A percentile compares a stretch with the other conserved stretches of the same genome.
Evolutionary conservation across 2,113 vertebrate species (phyloP).

Genomic region (Aythya baeri): DNA sequence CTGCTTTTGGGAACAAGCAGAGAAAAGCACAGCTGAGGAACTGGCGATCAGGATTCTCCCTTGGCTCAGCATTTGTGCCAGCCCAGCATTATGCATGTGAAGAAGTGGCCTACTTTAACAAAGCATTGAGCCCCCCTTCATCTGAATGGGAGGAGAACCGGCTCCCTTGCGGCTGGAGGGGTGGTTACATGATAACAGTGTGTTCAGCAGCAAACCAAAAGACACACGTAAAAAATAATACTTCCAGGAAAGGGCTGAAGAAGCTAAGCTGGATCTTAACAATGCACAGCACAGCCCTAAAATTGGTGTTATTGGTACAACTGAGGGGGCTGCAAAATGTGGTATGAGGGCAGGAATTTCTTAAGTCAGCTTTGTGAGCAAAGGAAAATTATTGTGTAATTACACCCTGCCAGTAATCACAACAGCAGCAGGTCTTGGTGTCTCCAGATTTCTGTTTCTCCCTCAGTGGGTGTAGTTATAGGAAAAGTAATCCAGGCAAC

Average conservation of each 20-base stretch:
- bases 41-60: not conserved
- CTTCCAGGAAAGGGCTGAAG: not conserved
- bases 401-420: not conserved
- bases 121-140: not conserved
- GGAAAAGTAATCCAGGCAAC: not conserved
- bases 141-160: not conserved
- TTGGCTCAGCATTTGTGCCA: not conserved
- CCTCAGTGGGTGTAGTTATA: not conserved
- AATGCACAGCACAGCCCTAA: not conserved
- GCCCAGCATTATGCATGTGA: not conserved
- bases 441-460: not conserved
- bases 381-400: not conserved
- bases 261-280: not conserved
- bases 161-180: not conserved
- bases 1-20: not conserved
- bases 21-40: not conserved
- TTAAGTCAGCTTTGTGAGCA: not conserved
- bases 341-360: not conserved
- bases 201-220: conserved; percentile 15
- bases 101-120: not conserved
- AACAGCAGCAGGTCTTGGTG: not conserved
- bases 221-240: not conserved
- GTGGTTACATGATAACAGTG: not conserved
- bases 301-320: not conserved
- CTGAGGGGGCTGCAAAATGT: not conserved